Evolutionary conservation across 2,113 vertebrate species (phyloP), one percentile per base, ranked within the genome.

Genomic region (Myrmecobius fasciatus): DNA sequence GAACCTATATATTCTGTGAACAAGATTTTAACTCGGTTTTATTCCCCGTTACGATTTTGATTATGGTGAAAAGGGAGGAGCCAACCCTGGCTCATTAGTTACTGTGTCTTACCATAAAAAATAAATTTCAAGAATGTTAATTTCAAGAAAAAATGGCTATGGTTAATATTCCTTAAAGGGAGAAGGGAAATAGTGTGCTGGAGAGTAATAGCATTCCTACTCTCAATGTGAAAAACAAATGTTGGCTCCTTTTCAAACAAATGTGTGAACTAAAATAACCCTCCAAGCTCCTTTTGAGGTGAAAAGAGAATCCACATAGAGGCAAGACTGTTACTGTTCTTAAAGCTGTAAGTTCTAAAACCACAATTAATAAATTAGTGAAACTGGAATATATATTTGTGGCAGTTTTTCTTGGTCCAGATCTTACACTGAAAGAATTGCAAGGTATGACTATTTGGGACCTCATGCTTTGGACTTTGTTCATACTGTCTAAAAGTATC

Each of bases 331-430:
- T 75, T 92, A n/a, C n/a, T 89, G 1, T 95, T 31, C 49, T 53
- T 88, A 89, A 96, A 92, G 46, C 31, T 8, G 60, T 20, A 46
- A 54, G 53, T 28, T 25, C 91, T 46, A 91, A 89, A 94, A 94
- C 9, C 75, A 46, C 91, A 51, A 24, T 92, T 53, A 93, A 2
- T 93, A 14, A 89, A 22, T 96, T 89, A 48, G 67, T 51, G 47
- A 49, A 67, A 92, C 1, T 53, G 88, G 91, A 96, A 52, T 83
- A 20, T 83, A 20, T 22, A 22, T 49, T 36, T 92, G 51, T 75
- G 46, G 53, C 89, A n/a, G 20, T 31, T 89, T 89, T 54, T 95
- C 83, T 48, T 75, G 93, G 90, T 93, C 53, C 75, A 92, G 25
- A 56, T 88, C 26, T 91, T 91, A 88, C 26, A 53, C 52, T 90